These are phyloP conservation scores for Holothuria glaberrima DNA, from an alignment of 35 echinoderm and acorn worm species.

Conservation along the genomic window DNA sequence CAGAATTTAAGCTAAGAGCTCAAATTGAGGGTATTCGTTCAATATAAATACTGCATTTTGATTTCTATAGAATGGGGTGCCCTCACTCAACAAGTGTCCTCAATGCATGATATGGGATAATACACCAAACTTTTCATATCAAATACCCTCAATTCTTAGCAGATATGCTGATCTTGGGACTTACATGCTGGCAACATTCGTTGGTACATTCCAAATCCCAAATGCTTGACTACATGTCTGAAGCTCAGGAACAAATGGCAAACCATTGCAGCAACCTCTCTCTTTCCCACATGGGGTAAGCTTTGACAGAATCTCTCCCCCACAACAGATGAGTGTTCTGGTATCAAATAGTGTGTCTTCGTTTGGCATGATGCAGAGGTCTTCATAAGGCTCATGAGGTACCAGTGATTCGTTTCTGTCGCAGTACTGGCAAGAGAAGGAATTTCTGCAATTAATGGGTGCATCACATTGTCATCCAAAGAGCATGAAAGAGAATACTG, in stretches of 20 bases:
- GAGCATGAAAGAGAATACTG: too few species aligned
- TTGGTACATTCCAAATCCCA: background rate
- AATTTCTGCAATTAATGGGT: background rate
- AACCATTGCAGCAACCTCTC: slow-evolving; percentile 5
- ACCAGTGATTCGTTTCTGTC: background rate
- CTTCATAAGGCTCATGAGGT: background rate
- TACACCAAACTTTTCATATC: too few species aligned
- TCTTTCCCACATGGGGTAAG: background rate
- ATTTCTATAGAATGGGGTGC: too few species aligned
- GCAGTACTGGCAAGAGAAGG: background rate
- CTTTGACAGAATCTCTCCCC: background rate
- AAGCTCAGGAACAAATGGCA: background rate
- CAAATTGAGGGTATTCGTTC: too few species aligned
- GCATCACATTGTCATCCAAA: too few species aligned
- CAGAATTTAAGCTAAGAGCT: too few species aligned
- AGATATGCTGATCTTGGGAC: too few species aligned
- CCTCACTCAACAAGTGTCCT: too few species aligned
- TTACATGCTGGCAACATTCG: too few species aligned
- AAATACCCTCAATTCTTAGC: too few species aligned
- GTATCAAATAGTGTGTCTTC: background rate
- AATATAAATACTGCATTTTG: too few species aligned
- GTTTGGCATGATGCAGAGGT: background rate
- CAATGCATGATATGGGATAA: too few species aligned
- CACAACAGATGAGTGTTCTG: background rate
- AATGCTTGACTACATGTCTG: slow-evolving; percentile 5